A percentile compares a stretch with the other conserved stretches of the same genome.
Conservation (phyloP, 1,140 invertebrate species). For the Leptonema lineaticorne region DNA sequence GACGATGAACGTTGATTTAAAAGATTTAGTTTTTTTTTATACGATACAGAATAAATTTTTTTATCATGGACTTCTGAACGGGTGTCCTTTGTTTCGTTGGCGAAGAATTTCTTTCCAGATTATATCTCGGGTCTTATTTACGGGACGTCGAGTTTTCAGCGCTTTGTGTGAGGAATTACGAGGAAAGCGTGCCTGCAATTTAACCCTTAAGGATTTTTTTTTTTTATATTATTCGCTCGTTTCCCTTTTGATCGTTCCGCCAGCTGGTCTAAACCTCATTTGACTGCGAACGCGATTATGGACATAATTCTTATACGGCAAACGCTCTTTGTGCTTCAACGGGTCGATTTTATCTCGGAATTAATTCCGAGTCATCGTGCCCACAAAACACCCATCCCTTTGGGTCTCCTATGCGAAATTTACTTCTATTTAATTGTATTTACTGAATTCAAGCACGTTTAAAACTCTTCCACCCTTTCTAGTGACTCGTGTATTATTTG, state of each 20-base stretch:
- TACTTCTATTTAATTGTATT: too few relatives aligned
- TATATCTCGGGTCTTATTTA: conserved; percentile 25
- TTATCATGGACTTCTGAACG: too few relatives aligned
- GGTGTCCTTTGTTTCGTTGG: conserved; percentile 14
- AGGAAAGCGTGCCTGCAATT: not conserved
- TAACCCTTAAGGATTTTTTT: conserved; percentile 5
- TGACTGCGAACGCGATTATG: not conserved
- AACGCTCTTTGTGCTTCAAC: not conserved
- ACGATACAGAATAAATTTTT: too few relatives aligned
- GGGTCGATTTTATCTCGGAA: not conserved
- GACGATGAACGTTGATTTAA: too few relatives aligned
- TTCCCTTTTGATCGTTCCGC: not conserved
- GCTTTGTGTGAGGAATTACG: not conserved
- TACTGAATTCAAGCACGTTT: too few relatives aligned
- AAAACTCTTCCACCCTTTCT: too few relatives aligned
- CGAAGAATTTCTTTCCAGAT: conserved; percentile 20
- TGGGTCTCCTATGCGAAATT: too few relatives aligned
- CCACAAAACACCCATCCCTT: too few relatives aligned
- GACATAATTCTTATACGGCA: conserved; percentile 4
- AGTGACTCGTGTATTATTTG: too few relatives aligned
- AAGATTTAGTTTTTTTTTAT: too few relatives aligned
- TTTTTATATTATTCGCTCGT: not conserved
- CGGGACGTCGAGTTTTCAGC: conserved; percentile 15
- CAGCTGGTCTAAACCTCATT: not conserved
- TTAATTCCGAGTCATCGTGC: not conserved